Base-by-base conservation (phyloP, 1,140 invertebrate species). In the Procambarus virginalis region DNA sequence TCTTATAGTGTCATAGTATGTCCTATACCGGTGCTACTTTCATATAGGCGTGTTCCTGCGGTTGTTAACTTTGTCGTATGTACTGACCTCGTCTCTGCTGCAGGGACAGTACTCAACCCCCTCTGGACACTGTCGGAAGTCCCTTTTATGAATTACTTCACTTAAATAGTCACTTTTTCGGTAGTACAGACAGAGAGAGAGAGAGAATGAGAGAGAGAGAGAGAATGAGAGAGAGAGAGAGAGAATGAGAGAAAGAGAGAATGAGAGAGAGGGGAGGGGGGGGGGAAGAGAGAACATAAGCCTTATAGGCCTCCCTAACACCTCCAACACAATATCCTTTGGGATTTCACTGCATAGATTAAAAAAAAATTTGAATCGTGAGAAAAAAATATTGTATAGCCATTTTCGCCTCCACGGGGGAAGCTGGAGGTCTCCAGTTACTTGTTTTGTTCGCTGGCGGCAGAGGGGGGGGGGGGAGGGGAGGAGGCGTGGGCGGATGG, bases 401-500 rank as follows among this genome's bases (percentile, higher is more conserved):
- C 22, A 73, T 73, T 73, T 73, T 34, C 68, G 20, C 22, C 3
- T 68, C 68, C 68, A 0, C 22, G 22, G 68, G 68, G 68, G 22
- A 9, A 14, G 68, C 6, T 34, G 34, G 22, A 34, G 68, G 68
- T 73, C n/a, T 73, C 68, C 14, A 34, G 22, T 73, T 73, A 73
- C 68, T 73, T 6, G 68, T 73, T 73, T 73, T 73, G 68, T 73
- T 73, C 46, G 49, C 4, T 14, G 46, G 22, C 14, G 22, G 51
- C 0, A 34, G 14, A 8, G 12, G 78, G 5, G 12, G 78, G 49
- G 3, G 60, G 80, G 60, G 46, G 80, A 0, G 34, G 20, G 80
- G 17, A 68, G 51, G 17, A 49, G 76, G 76, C 80, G 60, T 20
- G 80, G 60, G 60, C 46, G 80, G 80, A 55, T 68, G 22, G 80